These are phyloP conservation scores for Trimorus sp. DNA, from an alignment of 2,888 invertebrate genomes.

Conservation along the genomic window DNA sequence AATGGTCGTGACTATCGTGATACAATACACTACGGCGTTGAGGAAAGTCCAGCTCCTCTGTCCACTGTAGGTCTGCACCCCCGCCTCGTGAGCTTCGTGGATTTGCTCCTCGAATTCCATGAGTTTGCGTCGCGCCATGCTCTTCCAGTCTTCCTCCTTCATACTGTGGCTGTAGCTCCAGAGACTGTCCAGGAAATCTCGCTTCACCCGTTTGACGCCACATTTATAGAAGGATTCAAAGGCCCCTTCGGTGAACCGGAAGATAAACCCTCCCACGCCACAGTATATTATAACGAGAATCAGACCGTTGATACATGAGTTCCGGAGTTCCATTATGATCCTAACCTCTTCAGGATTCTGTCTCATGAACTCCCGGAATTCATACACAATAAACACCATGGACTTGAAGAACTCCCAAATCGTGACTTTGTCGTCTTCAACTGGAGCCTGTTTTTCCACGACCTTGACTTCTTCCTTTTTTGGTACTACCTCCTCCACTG, in stretches of 20 bases:
- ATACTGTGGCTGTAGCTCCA: conserved; percentile 92
- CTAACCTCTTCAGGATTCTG: conserved; percentile 83
- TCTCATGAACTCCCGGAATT: conserved; percentile 83
- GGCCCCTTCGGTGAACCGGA: conserved; percentile 91
- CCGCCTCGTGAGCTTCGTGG: conserved; percentile 91
- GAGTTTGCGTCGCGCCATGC: conserved; percentile 90
- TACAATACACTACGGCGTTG: conserved; percentile 92
- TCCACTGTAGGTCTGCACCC: conserved; percentile 91
- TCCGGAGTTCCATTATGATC: conserved; percentile 84
- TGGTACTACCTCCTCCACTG: conserved; percentile 76
- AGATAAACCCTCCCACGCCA: conserved; percentile 90
- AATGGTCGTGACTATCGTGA: conserved; percentile 94
- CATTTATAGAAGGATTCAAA: conserved; percentile 94
- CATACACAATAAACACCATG: conserved; percentile 70
- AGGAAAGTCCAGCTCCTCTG: conserved; percentile 93
- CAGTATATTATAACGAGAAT: conserved; percentile 88
- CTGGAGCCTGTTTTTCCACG: not conserved
- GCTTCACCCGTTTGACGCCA: conserved; percentile 92
- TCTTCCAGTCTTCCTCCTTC: conserved; percentile 95
- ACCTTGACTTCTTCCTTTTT: conserved; percentile 58
- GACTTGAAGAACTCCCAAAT: conserved; percentile 72
- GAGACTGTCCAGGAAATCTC: conserved; percentile 91
- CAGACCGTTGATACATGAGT: conserved; percentile 87
- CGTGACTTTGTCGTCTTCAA: conserved; percentile 60
- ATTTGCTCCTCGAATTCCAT: conserved; percentile 93